These are phyloP conservation scores for Caenorhabditis becei DNA, from an alignment of 2,888 invertebrate genomes.

Conservation along the genomic window DNA sequence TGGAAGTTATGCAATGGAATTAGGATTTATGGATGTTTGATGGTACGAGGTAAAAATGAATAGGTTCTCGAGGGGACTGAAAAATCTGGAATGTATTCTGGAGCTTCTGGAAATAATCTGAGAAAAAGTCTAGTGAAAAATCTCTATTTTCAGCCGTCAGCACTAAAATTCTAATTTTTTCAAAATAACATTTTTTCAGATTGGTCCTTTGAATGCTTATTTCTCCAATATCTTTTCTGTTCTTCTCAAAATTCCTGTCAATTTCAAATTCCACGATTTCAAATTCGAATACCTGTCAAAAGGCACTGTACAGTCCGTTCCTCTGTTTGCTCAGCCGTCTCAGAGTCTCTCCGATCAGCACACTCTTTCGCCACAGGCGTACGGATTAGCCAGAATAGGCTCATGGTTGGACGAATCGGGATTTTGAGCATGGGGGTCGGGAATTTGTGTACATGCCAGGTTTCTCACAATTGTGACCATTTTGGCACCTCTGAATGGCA, in stretches of 20 bases:
- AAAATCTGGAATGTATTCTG: neutral
- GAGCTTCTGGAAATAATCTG: too few relatives aligned
- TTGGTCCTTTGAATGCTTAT: too few relatives aligned
- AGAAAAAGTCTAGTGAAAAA: too few relatives aligned
- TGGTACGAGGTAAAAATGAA: neutral
- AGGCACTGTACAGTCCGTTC: neutral
- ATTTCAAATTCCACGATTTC: neutral
- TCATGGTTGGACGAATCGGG: neutral
- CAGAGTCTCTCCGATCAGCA: neutral
- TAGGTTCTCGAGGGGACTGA: neutral
- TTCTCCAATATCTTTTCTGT: neutral
- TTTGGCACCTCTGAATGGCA: too few relatives aligned
- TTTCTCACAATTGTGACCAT: too few relatives aligned
- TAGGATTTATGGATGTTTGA: neutral
- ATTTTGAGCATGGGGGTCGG: neutral
- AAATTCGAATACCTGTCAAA: neutral
- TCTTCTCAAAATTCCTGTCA: neutral
- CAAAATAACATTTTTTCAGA: too few relatives aligned
- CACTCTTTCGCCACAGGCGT: neutral
- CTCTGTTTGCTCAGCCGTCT: slow-evolving; percentile 8
- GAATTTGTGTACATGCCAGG: neutral
- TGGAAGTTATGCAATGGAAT: slow-evolving; percentile 1
- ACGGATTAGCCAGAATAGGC: neutral
- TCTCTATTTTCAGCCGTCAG: too few relatives aligned
- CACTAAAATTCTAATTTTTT: too few relatives aligned